phyloP scores from a whole-genome alignment of 37 sponge, comb jelly and placozoan species.

The Agelas oroides region DNA sequence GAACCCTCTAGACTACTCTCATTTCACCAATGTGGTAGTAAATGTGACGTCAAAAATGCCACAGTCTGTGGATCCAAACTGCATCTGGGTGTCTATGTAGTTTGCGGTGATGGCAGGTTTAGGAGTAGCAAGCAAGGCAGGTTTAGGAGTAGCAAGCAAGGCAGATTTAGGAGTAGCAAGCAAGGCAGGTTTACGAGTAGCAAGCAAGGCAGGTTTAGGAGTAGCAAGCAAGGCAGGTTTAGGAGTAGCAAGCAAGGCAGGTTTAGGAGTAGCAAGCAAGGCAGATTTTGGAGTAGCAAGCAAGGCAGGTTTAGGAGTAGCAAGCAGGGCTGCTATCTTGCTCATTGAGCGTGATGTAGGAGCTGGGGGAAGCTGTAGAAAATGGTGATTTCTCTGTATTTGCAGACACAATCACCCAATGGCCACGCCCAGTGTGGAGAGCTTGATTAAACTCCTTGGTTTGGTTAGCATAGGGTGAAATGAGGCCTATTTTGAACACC shows the following conservation, averaged over 20 bases:
- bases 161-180: too few species aligned
- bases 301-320: too few species aligned
- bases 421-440: conserved; percentile 19
- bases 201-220: too few species aligned
- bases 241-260: too few species aligned
- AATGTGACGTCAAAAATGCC: conserved; percentile 40
- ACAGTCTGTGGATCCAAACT: conserved; percentile 29
- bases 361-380: conserved; percentile 12
- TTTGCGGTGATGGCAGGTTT: conserved; percentile 5
- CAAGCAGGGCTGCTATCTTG: conserved; percentile 32
- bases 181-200: too few species aligned
- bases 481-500: conserved; percentile 10
- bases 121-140: too few species aligned
- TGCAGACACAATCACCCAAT: conserved; percentile 27
- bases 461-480: conserved; percentile 9
- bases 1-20: conserved; percentile 8
- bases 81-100: conserved; percentile 52
- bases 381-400: conserved; percentile 9
- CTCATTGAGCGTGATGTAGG: background rate
- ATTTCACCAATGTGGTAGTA: conserved; percentile 32
- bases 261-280: too few species aligned
- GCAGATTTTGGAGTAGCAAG: too few species aligned
- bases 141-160: too few species aligned
- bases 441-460: conserved; percentile 25
- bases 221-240: too few species aligned